These are phyloP conservation scores for Metaphire vulgaris DNA, from an alignment of 1,140 invertebrate genomes.

Conservation along the genomic window DNA sequence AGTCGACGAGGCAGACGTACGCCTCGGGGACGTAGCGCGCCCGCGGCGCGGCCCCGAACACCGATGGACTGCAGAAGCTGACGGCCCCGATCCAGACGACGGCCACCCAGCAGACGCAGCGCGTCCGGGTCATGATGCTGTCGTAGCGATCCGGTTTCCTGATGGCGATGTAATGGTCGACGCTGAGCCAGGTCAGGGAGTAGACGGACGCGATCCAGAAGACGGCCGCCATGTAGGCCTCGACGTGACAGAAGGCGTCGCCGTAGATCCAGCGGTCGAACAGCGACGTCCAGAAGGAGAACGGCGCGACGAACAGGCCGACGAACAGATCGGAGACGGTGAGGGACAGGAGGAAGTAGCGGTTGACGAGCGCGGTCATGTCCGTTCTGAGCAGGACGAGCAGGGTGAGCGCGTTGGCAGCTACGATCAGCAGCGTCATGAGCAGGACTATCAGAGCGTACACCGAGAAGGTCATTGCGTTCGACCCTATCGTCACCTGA, in stretches of 20 bases:
- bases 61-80: slow-evolving; percentile 80
- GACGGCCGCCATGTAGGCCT: slow-evolving; percentile 84
- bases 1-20: slow-evolving; percentile 88
- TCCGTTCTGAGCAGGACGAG: slow-evolving; percentile 39
- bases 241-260: slow-evolving; percentile 61
- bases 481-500: no score
- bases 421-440: slow-evolving; percentile 36
- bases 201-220: slow-evolving; percentile 85
- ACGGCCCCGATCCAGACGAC: slow-evolving; percentile 89
- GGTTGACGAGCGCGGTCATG: slow-evolving; percentile 40
- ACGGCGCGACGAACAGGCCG: slow-evolving; percentile 79
- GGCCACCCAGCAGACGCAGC: slow-evolving; percentile 84
- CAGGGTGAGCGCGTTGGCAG: slow-evolving; percentile 38
- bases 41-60: slow-evolving; percentile 61
- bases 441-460: slow-evolving; percentile 37
- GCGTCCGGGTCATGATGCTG: slow-evolving; percentile 78
- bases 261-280: slow-evolving; percentile 73
- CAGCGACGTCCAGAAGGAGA: slow-evolving; percentile 82
- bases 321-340: slow-evolving; percentile 81
- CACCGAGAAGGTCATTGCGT: slow-evolving; percentile 32
- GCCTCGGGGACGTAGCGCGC: slow-evolving; percentile 68
- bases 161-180: slow-evolving; percentile 83
- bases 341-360: slow-evolving; percentile 59
- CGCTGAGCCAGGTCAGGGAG: slow-evolving; percentile 94
- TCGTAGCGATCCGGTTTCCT: slow-evolving; percentile 91